Conservation (phyloP, 2,888 invertebrate species). For the Drosophila incognita region DNA sequence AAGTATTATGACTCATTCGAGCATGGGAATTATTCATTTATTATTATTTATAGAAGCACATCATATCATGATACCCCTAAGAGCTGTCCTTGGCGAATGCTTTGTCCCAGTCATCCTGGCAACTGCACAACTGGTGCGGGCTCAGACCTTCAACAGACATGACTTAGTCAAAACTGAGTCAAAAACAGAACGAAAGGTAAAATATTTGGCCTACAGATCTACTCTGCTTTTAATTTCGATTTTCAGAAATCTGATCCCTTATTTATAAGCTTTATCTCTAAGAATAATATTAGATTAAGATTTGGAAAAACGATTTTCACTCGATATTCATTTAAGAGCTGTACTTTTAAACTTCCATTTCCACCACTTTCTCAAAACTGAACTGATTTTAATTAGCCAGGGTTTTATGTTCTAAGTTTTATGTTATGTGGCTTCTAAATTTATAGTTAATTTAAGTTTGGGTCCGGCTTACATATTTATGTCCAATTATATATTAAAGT, state of each 20-base stretch:
- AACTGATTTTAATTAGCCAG: not conserved
- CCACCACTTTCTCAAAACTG: not conserved
- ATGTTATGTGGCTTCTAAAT: not conserved
- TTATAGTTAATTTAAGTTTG: not conserved
- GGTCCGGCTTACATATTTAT: not conserved
- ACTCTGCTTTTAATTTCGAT: not conserved
- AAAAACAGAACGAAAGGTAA: not conserved
- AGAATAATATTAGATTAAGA: not conserved
- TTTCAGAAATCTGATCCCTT: rapidly evolving
- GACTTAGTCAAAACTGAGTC: not conserved
- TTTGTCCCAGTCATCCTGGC: not conserved
- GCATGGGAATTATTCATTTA: constrained; percentile 1
- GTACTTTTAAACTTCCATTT: not conserved
- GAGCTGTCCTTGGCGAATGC: not conserved
- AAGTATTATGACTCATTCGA: constrained; percentile 43
- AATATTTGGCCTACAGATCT: not conserved
- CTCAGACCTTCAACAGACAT: not conserved
- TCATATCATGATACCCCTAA: not conserved
- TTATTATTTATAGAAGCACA: not conserved
- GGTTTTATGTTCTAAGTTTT: not conserved
- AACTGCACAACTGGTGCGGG: not conserved
- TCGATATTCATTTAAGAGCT: not conserved
- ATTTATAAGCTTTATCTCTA: not conserved
- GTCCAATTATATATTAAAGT: constrained; percentile 1
- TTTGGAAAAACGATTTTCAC: not conserved